A percentile compares a stretch with the other conserved stretches of the same genome.
Evolutionary conservation across 2,888 invertebrate species (phyloP).

Genomic region (Arrhopalites spinosus): DNA sequence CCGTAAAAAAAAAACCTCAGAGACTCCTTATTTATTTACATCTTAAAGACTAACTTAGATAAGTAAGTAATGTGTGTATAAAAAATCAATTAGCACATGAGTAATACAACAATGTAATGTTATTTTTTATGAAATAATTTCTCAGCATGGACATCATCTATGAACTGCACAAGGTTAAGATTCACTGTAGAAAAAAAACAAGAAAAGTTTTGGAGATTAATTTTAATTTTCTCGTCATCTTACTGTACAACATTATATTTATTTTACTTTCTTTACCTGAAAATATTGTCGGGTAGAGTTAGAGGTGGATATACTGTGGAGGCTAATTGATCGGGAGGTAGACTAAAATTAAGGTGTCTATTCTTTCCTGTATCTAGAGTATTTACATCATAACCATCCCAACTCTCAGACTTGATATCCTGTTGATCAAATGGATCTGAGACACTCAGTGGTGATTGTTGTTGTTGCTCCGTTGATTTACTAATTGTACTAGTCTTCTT

Average conservation of each 20-base stretch:
- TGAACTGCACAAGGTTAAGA: neutral
- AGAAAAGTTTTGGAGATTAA: no score
- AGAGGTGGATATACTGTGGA: constrained; percentile 32
- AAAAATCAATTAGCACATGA: neutral
- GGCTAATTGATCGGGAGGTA: constrained; percentile 32
- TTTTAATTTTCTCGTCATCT: no score
- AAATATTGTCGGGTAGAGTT: constrained; percentile 38
- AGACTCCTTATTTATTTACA: no score
- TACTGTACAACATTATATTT: no score
- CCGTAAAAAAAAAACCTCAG: no score
- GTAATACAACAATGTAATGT: neutral
- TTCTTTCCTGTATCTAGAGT: constrained; percentile 9
- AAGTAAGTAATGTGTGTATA: neutral
- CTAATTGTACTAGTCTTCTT: constrained; percentile 13
- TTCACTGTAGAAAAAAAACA: no score
- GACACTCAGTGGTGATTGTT: neutral
- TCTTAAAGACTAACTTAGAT: no score
- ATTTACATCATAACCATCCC: constrained; percentile 6
- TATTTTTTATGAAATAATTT: no score
- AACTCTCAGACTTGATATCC: constrained; percentile 17
- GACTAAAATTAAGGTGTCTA: constrained; percentile 24
- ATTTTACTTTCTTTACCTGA: no score
- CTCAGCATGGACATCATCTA: neutral
- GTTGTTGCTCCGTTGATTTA: neutral
- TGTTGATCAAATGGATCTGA: constrained; percentile 7